Conservation (phyloP, 2,113 vertebrate genomes). For the Uropsilus gracilis region DNA sequence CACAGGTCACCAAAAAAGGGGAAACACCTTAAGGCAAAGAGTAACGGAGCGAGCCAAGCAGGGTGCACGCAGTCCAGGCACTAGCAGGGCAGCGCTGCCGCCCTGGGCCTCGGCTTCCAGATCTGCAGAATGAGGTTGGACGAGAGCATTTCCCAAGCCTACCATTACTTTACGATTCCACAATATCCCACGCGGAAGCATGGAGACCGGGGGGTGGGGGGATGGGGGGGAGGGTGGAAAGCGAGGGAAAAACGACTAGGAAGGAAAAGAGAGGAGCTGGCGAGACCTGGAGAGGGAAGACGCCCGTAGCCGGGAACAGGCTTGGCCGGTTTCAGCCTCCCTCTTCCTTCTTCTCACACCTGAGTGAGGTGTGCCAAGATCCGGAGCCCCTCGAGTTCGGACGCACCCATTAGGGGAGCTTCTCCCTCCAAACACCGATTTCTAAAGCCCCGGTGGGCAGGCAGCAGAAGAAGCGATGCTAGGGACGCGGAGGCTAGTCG, state of each 20-base stretch:
- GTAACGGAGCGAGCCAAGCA: background rate
- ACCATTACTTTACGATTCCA: background rate
- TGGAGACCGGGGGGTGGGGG: background rate
- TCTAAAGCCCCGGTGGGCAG: background rate
- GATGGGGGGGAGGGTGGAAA: no score
- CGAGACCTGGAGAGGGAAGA: background rate
- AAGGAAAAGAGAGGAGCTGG: background rate
- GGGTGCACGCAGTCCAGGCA: background rate
- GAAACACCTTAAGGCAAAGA: background rate
- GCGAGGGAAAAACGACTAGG: background rate
- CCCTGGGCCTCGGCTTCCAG: background rate
- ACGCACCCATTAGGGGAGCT: background rate
- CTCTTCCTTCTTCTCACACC: conserved; percentile 38
- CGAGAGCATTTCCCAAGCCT: background rate
- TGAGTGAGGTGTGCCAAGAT: background rate
- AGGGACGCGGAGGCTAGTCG: background rate
- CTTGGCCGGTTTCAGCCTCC: conserved; percentile 21
- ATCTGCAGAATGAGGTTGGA: background rate
- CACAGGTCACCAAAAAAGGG: background rate
- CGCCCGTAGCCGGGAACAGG: background rate
- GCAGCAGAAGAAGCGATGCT: background rate
- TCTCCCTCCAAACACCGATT: background rate
- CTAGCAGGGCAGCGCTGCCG: background rate
- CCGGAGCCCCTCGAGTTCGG: background rate
- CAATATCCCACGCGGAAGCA: background rate